Conservation (phyloP, 2,797 vertebrate species). For the Gymnothorax javanicus region DNA sequence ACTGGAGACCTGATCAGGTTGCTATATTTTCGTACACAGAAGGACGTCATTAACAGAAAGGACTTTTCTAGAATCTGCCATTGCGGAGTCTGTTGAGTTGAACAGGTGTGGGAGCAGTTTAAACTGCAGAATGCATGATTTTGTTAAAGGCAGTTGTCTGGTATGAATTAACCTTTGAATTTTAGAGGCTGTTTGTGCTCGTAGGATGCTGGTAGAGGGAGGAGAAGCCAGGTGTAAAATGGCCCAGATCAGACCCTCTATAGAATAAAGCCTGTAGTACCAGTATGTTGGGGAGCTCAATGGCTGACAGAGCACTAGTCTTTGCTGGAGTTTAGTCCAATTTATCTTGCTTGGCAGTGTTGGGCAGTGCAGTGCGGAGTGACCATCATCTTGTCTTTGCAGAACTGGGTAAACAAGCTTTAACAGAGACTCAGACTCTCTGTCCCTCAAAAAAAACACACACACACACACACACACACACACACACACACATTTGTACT, state of each 20-base stretch:
- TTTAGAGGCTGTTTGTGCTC: neutral
- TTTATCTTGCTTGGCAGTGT: neutral
- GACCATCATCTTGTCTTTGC: no score
- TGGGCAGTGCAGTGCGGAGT: neutral
- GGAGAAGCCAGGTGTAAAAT: conserved; percentile 45
- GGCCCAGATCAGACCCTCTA: conserved; percentile 34
- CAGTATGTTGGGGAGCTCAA: neutral
- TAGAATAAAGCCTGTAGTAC: conserved; percentile 6
- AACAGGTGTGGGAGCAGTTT: conserved; percentile 63
- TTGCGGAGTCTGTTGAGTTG: conserved; percentile 51
- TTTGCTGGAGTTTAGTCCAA: neutral
- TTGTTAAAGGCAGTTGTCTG: conserved; percentile 15
- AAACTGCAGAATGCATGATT: conserved; percentile 49
- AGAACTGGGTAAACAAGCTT: neutral
- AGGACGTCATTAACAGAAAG: neutral
- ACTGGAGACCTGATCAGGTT: neutral
- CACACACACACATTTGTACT: neutral
- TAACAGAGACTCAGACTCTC: neutral
- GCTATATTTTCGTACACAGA: neutral
- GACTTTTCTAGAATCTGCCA: neutral
- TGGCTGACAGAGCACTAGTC: neutral
- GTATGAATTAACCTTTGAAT: conserved; percentile 14
- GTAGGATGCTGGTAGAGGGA: neutral
- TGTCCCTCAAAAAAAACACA: neutral
- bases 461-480: neutral